Base-by-base conservation (phyloP, 2,113 vertebrate species). In the Platichthys stellatus region DNA sequence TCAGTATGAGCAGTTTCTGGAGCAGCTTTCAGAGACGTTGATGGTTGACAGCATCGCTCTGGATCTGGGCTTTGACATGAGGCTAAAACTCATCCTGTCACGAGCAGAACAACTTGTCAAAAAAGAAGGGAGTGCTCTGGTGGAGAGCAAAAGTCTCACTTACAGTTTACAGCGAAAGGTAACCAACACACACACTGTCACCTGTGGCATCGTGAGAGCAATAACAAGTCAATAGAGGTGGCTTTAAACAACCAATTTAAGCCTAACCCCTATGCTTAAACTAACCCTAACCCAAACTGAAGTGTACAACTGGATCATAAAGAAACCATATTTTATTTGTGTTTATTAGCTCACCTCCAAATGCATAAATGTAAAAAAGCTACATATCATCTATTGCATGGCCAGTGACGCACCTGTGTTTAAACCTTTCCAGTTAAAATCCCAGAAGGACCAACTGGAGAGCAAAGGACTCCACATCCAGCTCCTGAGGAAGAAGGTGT, bases 1-100 rank as follows among this genome's bases (percentile, higher is more conserved):
- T 61, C 73, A 98, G 97, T 96, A 96, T 88, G 91, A 96, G 81
- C 93, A 94, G 79, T 96, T 97, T 91, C 86, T 98, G 92, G 95
- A 96, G 2, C 91, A 94, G 75, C 94, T 99, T 78, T 95, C 94
- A 10, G 93, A 96, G 84, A 95, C 89, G 60, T 93, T 98, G 95
- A 97, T 94, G 68, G 77, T 98, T 61, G 93, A 95, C 23, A 81
- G 87, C 7, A 72, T 97, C 60, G 93, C 92, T 65, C 89, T 88
- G 75, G 97, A 97, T 62, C 89, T 97, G 31, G 96, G 96, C 45
- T 96, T 96, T 28, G 95, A 97, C 74, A 96, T 97, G 96, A 94
- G 92, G n/a, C 76, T 94, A 24, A 93, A 97, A 57, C 89, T 87
- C 0, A 90, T 97, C 81, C 85, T 96, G 77, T 94, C 95, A 54